Percentiles rank a stretch among this genome's conserved stretches.
Evolutionary conservation across 2,888 invertebrate species (phyloP).

Genomic region (Lasioglossum marginatum): DNA sequence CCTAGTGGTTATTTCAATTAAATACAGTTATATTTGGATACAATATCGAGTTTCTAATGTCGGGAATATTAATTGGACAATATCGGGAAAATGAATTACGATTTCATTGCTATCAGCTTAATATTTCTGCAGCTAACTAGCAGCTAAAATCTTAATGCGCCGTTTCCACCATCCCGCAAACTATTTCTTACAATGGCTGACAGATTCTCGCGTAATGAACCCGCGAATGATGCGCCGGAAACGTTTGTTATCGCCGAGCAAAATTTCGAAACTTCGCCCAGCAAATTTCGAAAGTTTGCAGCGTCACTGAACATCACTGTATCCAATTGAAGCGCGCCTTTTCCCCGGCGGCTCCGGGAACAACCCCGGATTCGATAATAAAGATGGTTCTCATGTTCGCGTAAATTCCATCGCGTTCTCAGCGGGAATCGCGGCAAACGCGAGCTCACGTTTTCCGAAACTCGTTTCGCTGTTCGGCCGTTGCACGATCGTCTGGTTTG

Average conservation of each 20-base stretch:
- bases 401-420: conserved; percentile 3
- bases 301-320: neutral
- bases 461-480: conserved; percentile 24
- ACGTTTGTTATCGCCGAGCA: neutral
- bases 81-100: neutral
- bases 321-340: neutral
- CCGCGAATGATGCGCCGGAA: neutral
- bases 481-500: conserved; percentile 7
- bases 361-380: neutral
- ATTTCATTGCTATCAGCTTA: neutral
- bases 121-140: neutral
- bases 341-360: neutral
- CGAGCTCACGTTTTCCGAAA: conserved; percentile 30
- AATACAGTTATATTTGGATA: neutral
- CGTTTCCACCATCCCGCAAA: neutral
- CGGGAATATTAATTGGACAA: neutral
- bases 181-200: neutral
- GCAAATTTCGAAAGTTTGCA: neutral
- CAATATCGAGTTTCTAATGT: neutral
- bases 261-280: neutral
- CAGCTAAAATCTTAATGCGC: neutral
- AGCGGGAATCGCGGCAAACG: neutral
- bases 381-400: neutral
- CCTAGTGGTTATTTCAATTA: neutral
- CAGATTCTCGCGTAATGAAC: neutral